phyloP scores from a whole-genome alignment of 2,113 vertebrate species.

The Cyphomyrus plagiostoma region DNA sequence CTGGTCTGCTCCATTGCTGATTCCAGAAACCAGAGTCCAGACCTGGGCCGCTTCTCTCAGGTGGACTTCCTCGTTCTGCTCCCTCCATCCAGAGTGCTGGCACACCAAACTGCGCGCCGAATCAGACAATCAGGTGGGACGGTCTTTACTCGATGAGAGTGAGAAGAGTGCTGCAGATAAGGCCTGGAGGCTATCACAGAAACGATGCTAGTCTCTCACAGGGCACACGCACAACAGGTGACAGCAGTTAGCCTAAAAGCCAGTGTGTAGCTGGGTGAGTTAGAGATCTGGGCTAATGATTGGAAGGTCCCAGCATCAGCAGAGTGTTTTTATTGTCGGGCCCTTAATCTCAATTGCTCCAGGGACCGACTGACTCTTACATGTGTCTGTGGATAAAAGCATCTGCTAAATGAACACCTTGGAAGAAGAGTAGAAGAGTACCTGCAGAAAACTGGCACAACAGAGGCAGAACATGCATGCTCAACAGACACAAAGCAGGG shows the following conservation, averaged over 20 bases:
- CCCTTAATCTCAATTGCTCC: neutral
- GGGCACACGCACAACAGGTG: neutral
- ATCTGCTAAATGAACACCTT: neutral
- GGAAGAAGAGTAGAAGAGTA: neutral
- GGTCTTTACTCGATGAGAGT: neutral
- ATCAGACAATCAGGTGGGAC: conserved; percentile 87
- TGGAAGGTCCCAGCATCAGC: neutral
- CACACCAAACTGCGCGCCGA: conserved; percentile 86
- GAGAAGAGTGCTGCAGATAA: neutral
- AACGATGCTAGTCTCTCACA: neutral
- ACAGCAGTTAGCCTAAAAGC: neutral
- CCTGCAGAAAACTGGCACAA: neutral
- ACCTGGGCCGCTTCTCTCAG: conserved; percentile 90
- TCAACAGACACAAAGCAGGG: neutral
- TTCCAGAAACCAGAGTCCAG: conserved; percentile 87
- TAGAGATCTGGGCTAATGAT: neutral
- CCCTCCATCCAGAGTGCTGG: conserved; percentile 83
- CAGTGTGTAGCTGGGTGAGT: neutral
- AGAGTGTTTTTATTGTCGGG: neutral
- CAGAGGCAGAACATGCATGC: neutral
- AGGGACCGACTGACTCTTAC: neutral
- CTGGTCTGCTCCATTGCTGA: conserved; percentile 95
- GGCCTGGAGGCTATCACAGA: neutral
- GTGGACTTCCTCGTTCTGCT: conserved; percentile 92
- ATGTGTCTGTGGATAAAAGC: neutral